phyloP scores from a whole-genome alignment of 2,113 vertebrate genomes.

The Megaceryle torquata region DNA sequence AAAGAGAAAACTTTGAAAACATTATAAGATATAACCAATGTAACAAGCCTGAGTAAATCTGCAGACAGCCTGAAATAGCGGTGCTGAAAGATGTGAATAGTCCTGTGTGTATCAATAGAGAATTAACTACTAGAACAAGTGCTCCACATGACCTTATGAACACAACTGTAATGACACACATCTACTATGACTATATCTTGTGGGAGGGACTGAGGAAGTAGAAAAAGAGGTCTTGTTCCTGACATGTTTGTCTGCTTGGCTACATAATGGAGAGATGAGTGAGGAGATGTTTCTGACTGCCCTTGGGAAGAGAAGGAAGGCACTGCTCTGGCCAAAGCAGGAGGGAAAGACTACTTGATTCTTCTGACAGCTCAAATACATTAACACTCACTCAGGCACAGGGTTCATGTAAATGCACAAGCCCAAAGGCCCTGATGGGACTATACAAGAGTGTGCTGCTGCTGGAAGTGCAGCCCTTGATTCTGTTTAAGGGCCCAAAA shows the following conservation, averaged over 20 bases:
- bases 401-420: neutral
- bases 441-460: neutral
- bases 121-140: neutral
- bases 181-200: neutral
- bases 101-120: neutral
- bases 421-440: neutral
- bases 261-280: neutral
- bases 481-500: neutral
- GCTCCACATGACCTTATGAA: neutral
- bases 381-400: rapidly evolving
- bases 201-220: neutral
- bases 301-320: neutral
- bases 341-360: neutral
- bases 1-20: neutral
- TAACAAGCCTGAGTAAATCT: neutral
- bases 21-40: neutral
- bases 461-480: neutral
- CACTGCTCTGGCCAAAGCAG: neutral
- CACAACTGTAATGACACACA: neutral
- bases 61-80: neutral
- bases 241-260: neutral
- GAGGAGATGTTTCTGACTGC: neutral
- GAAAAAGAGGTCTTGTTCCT: neutral
- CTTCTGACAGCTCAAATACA: neutral
- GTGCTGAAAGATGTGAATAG: neutral